Conservation (phyloP, 2,113 vertebrate species). For the Orthonyx spaldingii region DNA sequence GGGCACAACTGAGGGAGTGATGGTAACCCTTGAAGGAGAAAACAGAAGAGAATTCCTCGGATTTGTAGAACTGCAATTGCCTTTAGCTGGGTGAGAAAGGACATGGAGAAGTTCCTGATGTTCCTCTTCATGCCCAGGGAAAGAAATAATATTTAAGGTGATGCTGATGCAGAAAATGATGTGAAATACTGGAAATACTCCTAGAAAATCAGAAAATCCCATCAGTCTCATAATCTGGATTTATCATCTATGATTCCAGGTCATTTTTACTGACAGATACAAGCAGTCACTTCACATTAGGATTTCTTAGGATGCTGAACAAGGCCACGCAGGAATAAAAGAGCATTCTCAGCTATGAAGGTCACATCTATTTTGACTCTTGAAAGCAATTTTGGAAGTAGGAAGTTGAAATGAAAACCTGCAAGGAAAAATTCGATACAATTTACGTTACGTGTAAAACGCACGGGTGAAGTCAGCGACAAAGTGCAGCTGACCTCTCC, state of each 20-base stretch:
- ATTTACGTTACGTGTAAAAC: rapidly evolving
- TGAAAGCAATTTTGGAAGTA: not conserved
- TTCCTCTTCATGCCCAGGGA: not conserved
- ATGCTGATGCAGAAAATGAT: not conserved
- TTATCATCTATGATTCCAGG: not conserved
- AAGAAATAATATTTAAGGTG: not conserved
- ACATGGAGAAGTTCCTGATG: not conserved
- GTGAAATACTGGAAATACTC: not conserved
- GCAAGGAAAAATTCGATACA: not conserved
- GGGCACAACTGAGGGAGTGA: not conserved
- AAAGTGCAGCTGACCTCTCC: not conserved
- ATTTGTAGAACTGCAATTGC: not conserved
- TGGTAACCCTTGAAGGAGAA: not conserved
- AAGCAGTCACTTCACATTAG: not conserved
- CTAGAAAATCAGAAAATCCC: not conserved
- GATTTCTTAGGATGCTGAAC: not conserved
- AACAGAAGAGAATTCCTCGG: not conserved
- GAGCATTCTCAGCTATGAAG: not conserved
- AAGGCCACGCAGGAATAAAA: not conserved
- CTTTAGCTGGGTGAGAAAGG: not conserved
- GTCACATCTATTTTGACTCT: not conserved
- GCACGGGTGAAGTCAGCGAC: rapidly evolving
- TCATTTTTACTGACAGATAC: not conserved
- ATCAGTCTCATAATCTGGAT: not conserved
- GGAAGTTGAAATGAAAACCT: not conserved